Conservation (phyloP, 2,797 vertebrate species). For the Cuniculus paca region DNA sequence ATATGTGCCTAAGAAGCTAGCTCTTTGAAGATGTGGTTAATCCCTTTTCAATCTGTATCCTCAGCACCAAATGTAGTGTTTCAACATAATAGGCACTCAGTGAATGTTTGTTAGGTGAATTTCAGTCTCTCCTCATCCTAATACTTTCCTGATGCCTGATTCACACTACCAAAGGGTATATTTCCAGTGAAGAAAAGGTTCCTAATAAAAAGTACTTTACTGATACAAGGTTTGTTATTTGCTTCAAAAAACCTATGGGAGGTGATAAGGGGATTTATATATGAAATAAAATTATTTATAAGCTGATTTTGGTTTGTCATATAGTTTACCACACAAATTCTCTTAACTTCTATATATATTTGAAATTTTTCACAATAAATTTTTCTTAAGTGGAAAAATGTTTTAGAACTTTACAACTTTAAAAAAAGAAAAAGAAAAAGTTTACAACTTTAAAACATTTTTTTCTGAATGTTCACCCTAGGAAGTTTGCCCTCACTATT, state of each 20-base stretch:
- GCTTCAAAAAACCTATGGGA: background rate
- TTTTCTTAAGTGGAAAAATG: background rate
- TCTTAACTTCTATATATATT: background rate
- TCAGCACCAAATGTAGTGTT: background rate
- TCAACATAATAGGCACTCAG: background rate
- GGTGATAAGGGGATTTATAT: background rate
- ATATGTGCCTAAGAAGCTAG: constrained; percentile 23
- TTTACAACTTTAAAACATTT: background rate
- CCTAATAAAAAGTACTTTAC: constrained; percentile 47
- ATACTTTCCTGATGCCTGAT: constrained; percentile 49
- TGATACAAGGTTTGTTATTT: background rate
- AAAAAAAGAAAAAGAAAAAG: background rate
- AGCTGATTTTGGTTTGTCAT: constrained; percentile 23
- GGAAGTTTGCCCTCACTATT: constrained; percentile 26
- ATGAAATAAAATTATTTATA: constrained; percentile 24
- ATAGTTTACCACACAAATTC: background rate
- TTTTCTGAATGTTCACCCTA: constrained; percentile 28
- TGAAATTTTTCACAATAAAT: constrained; percentile 46
- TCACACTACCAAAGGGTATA: background rate
- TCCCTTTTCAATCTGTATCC: constrained; percentile 5
- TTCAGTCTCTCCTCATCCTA: background rate
- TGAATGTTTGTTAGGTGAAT: constrained; percentile 6
- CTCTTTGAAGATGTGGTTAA: constrained; percentile 14
- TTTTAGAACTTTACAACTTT: background rate
- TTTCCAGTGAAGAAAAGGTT: constrained; percentile 14